These are phyloP conservation scores for Thyatira batis DNA, from an alignment of 2,888 invertebrate species.

Conservation along the genomic window DNA sequence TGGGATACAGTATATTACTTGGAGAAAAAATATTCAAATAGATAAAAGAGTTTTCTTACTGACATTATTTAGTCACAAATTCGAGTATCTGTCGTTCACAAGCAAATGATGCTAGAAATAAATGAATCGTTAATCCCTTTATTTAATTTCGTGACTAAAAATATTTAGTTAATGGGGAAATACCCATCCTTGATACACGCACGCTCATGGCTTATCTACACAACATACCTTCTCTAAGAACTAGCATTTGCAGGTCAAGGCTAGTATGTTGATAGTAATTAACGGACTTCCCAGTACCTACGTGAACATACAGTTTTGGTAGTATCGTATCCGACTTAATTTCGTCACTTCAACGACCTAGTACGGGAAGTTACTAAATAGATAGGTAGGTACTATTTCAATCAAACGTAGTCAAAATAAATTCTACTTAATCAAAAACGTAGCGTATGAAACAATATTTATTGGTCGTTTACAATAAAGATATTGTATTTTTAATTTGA, in stretches of 20 bases:
- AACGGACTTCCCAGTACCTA: not conserved
- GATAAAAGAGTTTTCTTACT: too few species aligned
- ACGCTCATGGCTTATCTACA: not conserved
- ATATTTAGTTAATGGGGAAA: not conserved
- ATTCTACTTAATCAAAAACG: too few species aligned
- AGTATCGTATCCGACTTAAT: not conserved
- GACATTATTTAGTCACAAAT: too few species aligned
- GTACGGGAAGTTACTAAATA: too few species aligned
- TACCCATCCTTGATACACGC: slow-evolving; percentile 1
- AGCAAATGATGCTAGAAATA: not conserved
- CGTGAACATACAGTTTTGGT: not conserved
- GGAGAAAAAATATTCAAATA: too few species aligned
- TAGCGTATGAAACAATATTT: too few species aligned
- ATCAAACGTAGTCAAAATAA: too few species aligned
- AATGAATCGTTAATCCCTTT: not conserved
- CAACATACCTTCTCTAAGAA: not conserved
- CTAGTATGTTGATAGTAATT: not conserved
- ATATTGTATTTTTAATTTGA: too few species aligned
- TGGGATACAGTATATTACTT: too few species aligned
- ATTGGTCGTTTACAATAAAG: too few species aligned
- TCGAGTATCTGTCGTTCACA: too few species aligned
- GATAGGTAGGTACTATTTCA: too few species aligned
- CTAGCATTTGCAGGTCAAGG: not conserved
- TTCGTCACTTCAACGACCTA: not conserved
- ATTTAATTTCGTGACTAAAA: not conserved